phyloP scores from a whole-genome alignment of 2,113 vertebrate species.

The Setophaga coronata region DNA sequence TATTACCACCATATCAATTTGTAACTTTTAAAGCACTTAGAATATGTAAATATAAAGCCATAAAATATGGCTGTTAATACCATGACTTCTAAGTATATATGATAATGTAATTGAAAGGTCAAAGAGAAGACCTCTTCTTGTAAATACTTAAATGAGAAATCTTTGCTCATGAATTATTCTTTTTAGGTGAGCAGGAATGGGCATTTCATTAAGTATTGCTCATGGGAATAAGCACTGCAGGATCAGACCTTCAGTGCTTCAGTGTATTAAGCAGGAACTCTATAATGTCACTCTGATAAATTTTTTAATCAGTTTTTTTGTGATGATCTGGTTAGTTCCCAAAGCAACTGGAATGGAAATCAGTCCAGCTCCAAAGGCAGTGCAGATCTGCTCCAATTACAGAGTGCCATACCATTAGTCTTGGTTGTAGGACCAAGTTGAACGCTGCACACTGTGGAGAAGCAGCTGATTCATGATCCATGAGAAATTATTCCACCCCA shows the following conservation, averaged over 20 bases:
- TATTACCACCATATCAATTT: background rate
- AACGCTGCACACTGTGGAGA: background rate
- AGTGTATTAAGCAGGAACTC: background rate
- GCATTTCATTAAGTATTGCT: background rate
- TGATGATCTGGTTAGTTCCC: conserved; percentile 40
- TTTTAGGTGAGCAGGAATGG: background rate
- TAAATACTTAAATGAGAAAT: background rate
- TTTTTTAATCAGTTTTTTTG: conserved; percentile 31
- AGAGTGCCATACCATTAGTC: background rate
- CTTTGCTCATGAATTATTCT: background rate
- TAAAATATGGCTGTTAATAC: background rate
- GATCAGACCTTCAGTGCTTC: background rate
- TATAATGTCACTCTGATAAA: background rate
- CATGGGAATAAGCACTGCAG: background rate
- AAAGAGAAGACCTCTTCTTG: background rate
- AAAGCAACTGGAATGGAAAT: conserved; percentile 48
- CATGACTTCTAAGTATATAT: background rate
- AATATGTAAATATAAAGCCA: background rate
- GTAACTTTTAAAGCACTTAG: background rate
- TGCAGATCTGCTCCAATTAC: conserved; percentile 40
- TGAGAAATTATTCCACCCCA: conserved; percentile 44
- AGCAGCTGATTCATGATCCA: conserved; percentile 52
- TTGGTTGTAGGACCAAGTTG: conserved; percentile 19
- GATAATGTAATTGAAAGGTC: conserved; percentile 1
- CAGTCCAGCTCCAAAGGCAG: conserved; percentile 12